These are phyloP conservation scores for Poecilobothrus nobilitatus DNA, from an alignment of 2,888 invertebrate species.

Conservation along the genomic window DNA sequence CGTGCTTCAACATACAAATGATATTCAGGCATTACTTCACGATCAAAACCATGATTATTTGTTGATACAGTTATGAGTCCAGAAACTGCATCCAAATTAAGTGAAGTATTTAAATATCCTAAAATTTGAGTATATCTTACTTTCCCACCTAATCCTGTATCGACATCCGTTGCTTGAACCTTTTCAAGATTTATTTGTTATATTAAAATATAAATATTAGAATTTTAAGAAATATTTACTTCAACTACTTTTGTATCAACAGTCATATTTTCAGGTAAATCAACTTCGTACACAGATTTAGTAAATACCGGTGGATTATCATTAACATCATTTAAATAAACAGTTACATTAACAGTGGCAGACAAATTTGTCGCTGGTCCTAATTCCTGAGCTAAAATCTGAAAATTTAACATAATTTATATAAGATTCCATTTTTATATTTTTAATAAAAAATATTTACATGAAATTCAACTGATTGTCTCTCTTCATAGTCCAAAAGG, in stretches of 20 bases:
- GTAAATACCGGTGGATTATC: slow-evolving; percentile 80
- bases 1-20: slow-evolving; percentile 77
- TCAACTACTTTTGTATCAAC: slow-evolving; percentile 62
- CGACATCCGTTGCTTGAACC: slow-evolving; percentile 74
- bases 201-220: slow-evolving; percentile 28
- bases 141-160: slow-evolving; percentile 67
- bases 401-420: slow-evolving; percentile 31
- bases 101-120: slow-evolving; percentile 69
- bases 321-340: slow-evolving; percentile 76
- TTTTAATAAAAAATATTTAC: slow-evolving; percentile 43
- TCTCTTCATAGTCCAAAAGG: slow-evolving; percentile 75
- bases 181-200: slow-evolving; percentile 31
- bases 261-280: slow-evolving; percentile 72
- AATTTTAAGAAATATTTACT: slow-evolving; percentile 34
- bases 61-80: slow-evolving; percentile 75
- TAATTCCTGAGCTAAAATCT: slow-evolving; percentile 73
- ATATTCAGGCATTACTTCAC: slow-evolving; percentile 69
- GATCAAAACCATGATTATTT: slow-evolving; percentile 68
- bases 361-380: slow-evolving; percentile 68
- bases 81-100: slow-evolving; percentile 65
- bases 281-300: slow-evolving; percentile 61
- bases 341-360: slow-evolving; percentile 64
- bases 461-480: slow-evolving; percentile 65
- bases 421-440: slow-evolving; percentile 9
- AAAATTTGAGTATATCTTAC: slow-evolving; percentile 69